These are phyloP conservation scores for Adrianichthys oophorus DNA, from an alignment of 2,797 vertebrate species.

Conservation along the genomic window DNA sequence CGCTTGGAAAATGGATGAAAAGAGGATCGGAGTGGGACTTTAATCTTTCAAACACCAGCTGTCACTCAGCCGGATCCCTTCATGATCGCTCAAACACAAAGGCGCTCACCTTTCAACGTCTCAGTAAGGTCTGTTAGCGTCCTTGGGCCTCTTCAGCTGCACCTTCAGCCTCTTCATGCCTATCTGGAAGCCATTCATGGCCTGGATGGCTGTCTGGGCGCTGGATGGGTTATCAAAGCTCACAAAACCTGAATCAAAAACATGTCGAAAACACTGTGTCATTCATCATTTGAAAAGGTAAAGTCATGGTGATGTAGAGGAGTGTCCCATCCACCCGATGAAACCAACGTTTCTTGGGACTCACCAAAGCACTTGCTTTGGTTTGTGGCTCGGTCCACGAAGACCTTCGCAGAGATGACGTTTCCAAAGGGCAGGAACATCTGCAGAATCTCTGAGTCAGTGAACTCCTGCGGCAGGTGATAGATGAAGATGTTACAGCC, in stretches of 20 bases:
- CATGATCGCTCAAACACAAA: conserved; percentile 1
- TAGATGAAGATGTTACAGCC: conserved; percentile 99
- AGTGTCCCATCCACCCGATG: neutral
- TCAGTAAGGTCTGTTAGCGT: conserved; percentile 97
- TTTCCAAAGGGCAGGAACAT: conserved; percentile 98
- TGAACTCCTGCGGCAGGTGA: conserved; percentile 98
- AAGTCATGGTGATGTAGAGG: neutral
- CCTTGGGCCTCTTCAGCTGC: conserved; percentile 97
- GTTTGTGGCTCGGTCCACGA: conserved; percentile 96
- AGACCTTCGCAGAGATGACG: conserved; percentile 97
- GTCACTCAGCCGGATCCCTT: conserved; percentile 36
- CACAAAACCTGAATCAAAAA: conserved; percentile 84
- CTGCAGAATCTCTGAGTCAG: conserved; percentile 94
- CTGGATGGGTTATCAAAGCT: conserved; percentile 98
- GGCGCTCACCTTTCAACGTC: conserved; percentile 57
- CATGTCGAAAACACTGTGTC: neutral
- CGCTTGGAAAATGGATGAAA: no score
- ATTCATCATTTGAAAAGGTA: neutral
- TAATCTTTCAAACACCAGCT: conserved; percentile 43
- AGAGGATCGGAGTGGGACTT: conserved; percentile 1
- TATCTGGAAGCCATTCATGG: conserved; percentile 99
- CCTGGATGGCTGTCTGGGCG: conserved; percentile 98
- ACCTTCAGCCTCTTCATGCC: conserved; percentile 99
- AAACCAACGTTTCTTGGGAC: conserved; percentile 32
- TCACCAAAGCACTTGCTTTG: conserved; percentile 98